A percentile compares a stretch with the other conserved stretches of the same genome.
Conservation (phyloP, 2,113 vertebrate genomes). For the Tonatia bakeri region DNA sequence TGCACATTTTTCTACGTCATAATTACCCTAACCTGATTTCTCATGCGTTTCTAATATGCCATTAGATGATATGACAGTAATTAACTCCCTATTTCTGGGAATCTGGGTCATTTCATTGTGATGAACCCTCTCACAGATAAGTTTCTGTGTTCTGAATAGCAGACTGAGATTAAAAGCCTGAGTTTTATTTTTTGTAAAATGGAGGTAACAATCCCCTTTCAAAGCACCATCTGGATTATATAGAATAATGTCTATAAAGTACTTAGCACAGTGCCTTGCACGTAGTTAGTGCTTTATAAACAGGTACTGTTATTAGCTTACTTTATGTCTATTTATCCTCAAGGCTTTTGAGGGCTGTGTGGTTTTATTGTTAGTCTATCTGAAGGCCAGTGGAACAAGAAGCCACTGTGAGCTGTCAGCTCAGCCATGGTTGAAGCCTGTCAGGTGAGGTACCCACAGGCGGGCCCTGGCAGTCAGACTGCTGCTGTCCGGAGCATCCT, state of each 20-base stretch:
- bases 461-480: neutral
- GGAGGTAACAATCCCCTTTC: neutral
- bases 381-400: slow-evolving; percentile 43
- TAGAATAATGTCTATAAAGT: neutral
- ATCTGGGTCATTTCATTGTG: neutral
- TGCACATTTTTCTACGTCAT: neutral
- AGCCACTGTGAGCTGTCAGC: neutral
- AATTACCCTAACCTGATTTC: neutral
- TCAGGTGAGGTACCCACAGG: neutral
- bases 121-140: neutral
- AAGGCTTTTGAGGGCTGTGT: neutral
- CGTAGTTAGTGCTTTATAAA: neutral
- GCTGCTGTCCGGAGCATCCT: neutral
- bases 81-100: neutral
- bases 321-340: neutral
- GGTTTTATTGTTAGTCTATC: neutral
- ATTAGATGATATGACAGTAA: neutral
- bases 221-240: neutral
- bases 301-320: neutral
- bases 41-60: neutral
- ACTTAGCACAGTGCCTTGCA: neutral
- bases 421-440: fast-evolving
- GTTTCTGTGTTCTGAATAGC: neutral
- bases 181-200: neutral
- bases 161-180: neutral